Percentiles rank a stretch among this genome's conserved stretches.
phyloP scores from a whole-genome alignment of 2,113 vertebrate genomes.

The Geococcyx californianus region DNA sequence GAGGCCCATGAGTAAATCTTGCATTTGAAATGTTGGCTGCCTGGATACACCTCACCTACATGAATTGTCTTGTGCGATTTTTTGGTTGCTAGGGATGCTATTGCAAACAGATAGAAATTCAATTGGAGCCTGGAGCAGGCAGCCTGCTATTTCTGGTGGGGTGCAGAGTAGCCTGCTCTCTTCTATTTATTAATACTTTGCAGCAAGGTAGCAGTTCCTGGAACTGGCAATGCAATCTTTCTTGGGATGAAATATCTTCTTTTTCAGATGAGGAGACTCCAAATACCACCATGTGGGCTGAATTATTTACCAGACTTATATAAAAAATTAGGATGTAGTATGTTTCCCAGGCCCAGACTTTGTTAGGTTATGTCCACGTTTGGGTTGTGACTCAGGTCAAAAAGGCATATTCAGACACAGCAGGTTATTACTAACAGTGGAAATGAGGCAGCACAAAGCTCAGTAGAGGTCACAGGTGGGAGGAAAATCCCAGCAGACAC shows the following conservation, averaged over 20 bases:
- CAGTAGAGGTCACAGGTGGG: not conserved
- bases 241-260: not conserved
- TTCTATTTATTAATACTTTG: not conserved
- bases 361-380: not conserved
- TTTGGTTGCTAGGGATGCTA: slow-evolving; percentile 63
- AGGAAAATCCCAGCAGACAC: not conserved
- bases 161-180: not conserved
- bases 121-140: not conserved
- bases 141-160: slow-evolving; percentile 4
- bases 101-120: slow-evolving; percentile 39
- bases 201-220: not conserved
- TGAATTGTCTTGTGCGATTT: slow-evolving; percentile 34
- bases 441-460: not conserved
- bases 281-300: fast-evolving
- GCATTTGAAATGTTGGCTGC: slow-evolving; percentile 45
- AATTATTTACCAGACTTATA: not conserved
- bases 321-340: not conserved
- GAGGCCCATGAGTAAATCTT: slow-evolving; percentile 7
- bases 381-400: not conserved
- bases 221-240: not conserved
- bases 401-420: not conserved
- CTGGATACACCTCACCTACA: slow-evolving; percentile 61
- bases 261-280: not conserved
- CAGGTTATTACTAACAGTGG: not conserved
- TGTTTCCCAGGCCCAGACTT: not conserved